A percentile compares a stretch with the other conserved stretches of the same genome.
phyloP scores from a whole-genome alignment of 1,140 invertebrate genomes.

The Polyergus mexicanus region DNA sequence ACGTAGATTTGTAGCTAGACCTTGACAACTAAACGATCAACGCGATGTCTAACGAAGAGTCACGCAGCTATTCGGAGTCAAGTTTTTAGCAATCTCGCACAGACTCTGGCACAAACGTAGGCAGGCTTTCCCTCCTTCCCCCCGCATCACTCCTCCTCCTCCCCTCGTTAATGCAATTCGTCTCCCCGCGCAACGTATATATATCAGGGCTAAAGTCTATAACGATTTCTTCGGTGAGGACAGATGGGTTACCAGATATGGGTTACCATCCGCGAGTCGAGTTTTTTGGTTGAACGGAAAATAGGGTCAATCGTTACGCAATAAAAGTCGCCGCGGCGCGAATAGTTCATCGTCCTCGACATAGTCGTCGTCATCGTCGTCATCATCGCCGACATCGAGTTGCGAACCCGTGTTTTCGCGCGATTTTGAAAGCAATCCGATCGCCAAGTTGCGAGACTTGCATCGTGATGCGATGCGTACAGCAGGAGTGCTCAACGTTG shows the following conservation, averaged over 20 bases:
- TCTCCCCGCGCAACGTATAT: not conserved
- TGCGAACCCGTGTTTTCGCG: not conserved
- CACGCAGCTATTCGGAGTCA: slow-evolving; percentile 31
- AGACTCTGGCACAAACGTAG: slow-evolving; percentile 26
- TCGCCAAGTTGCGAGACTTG: not conserved
- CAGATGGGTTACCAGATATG: slow-evolving; percentile 42
- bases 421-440: slow-evolving; percentile 3
- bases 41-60: too few species aligned
- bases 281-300: slow-evolving; percentile 69
- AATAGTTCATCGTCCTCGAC: slow-evolving; percentile 58
- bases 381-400: not conserved
- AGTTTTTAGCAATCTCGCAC: slow-evolving; percentile 41
- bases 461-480: not conserved
- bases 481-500: not conserved
- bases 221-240: slow-evolving; percentile 24
- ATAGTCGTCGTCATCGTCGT: not conserved
- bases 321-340: slow-evolving; percentile 71
- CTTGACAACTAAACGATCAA: slow-evolving; percentile 14
- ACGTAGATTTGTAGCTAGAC: not conserved
- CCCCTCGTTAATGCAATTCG: too few species aligned
- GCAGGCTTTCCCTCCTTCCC: not conserved
- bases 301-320: slow-evolving; percentile 75
- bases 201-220: not conserved
- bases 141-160: too few species aligned
- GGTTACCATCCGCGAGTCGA: slow-evolving; percentile 55